Evolutionary conservation across 2,888 invertebrate genomes (phyloP), one percentile per base, ranked within the genome.

Genomic region (Lycia hirtaria): DNA sequence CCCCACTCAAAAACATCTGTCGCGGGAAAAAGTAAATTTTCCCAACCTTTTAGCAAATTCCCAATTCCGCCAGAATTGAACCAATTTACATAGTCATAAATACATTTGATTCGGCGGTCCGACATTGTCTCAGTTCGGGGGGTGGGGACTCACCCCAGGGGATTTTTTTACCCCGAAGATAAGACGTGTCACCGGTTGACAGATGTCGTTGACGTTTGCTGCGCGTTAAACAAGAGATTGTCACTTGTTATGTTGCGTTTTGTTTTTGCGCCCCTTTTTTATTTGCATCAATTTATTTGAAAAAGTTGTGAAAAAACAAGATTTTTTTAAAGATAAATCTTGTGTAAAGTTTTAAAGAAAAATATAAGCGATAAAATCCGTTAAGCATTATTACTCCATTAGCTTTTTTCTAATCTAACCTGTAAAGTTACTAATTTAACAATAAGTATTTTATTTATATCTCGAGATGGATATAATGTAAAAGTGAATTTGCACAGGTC

Each of bases 11-110:
- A 68, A 72, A 73, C 82, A 83, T 75, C 81, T 83, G 82, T 73
- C 68, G 73, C 76, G 58, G 50, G 60, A 67, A 78, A 70, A 80
- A 74, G 73, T 76, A 78, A 72, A 76, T 75, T 69, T 64, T 64
- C 68, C 66, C 69, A 73, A 75, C 79, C 78, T 80, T 77, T 79
- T 75, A 79, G 79, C 68, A 70, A 81, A 80, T 81, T 79, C 73
- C 61, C 71, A 79, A 83, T 81, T 83, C 82, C 68, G 56, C 59
- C 65, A 70, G 77, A 85, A 84, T 86, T 80, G 83, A 69, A 69
- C 71, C 86, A 89, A 90, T 91, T 88, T 91, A 88, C 91, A 88
- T 89, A 90, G 88, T 91, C 88, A 90, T 92, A 92, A 92, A 92
- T 90, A 90, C 85, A 86, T 89, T 89, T 83, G 82, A 81, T 79